Evolutionary conservation across 2,797 vertebrate genomes (phyloP).

Genomic region (Valencia hispanica): DNA sequence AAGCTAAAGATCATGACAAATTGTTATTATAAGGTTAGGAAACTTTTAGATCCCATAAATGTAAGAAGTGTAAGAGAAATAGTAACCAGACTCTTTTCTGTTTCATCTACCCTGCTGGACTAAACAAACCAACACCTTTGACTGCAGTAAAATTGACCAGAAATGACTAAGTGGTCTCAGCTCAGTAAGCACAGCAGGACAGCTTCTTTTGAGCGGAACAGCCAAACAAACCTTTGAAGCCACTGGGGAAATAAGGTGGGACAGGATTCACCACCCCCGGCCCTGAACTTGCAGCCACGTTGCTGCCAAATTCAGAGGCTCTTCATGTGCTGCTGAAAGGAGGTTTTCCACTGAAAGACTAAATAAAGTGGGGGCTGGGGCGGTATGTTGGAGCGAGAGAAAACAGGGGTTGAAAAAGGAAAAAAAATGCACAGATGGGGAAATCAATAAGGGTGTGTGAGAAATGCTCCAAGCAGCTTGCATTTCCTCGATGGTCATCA

Average conservation of each 20-base stretch:
- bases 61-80: background rate
- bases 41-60: background rate
- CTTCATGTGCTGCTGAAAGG: slow-evolving; percentile 27
- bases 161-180: slow-evolving; percentile 56
- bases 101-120: slow-evolving; percentile 17
- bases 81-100: background rate
- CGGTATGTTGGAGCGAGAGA: slow-evolving; percentile 51
- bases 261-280: background rate
- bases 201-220: slow-evolving; percentile 29
- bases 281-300: slow-evolving; percentile 21
- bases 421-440: slow-evolving; percentile 48
- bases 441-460: slow-evolving; percentile 87
- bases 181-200: slow-evolving; percentile 63
- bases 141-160: slow-evolving; percentile 24
- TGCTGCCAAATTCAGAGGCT: slow-evolving; percentile 33
- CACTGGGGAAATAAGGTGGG: slow-evolving; percentile 44
- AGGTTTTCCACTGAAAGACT: slow-evolving; percentile 42
- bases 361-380: slow-evolving; percentile 29
- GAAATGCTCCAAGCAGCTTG: slow-evolving; percentile 81
- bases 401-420: slow-evolving; percentile 20
- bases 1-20: background rate
- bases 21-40: background rate
- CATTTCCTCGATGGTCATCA: slow-evolving; percentile 89
- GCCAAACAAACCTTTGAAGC: slow-evolving; percentile 64
- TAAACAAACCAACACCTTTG: slow-evolving; percentile 28